phyloP scores from a whole-genome alignment of 2,888 invertebrate species.

The Tanypteryx hageni region DNA sequence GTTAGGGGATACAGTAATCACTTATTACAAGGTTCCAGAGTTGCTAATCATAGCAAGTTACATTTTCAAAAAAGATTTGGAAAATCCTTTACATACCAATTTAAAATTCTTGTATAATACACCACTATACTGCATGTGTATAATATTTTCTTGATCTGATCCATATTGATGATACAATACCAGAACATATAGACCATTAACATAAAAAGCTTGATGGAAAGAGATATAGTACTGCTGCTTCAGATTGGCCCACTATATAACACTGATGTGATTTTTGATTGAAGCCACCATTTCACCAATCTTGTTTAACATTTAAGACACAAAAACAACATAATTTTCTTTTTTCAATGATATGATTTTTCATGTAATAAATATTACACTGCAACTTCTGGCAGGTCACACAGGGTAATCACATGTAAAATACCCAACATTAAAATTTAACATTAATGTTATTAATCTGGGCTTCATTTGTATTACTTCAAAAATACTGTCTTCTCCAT shows the following conservation, averaged over 20 bases:
- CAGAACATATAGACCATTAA: too few relatives aligned
- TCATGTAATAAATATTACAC: neutral
- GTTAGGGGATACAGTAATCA: too few relatives aligned
- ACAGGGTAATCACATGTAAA: slow-evolving; percentile 27
- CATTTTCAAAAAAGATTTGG: too few relatives aligned
- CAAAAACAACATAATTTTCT: slow-evolving; percentile 1
- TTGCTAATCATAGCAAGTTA: too few relatives aligned
- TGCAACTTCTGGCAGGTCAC: neutral
- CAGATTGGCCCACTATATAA: neutral
- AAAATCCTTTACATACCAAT: too few relatives aligned
- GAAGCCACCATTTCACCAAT: neutral
- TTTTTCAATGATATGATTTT: slow-evolving; percentile 47
- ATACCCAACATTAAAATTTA: neutral
- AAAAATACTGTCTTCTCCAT: neutral
- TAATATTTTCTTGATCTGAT: too few relatives aligned
- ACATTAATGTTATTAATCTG: neutral
- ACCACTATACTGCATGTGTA: too few relatives aligned
- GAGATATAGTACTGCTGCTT: neutral
- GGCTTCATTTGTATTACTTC: neutral
- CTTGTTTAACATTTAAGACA: neutral
- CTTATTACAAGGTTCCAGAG: too few relatives aligned
- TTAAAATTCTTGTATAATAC: too few relatives aligned
- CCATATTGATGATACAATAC: too few relatives aligned
- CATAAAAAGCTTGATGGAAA: too few relatives aligned
- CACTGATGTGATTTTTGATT: neutral